These are phyloP conservation scores for Pluvianellus socialis DNA, from an alignment of 2,113 vertebrate species.

Conservation along the genomic window DNA sequence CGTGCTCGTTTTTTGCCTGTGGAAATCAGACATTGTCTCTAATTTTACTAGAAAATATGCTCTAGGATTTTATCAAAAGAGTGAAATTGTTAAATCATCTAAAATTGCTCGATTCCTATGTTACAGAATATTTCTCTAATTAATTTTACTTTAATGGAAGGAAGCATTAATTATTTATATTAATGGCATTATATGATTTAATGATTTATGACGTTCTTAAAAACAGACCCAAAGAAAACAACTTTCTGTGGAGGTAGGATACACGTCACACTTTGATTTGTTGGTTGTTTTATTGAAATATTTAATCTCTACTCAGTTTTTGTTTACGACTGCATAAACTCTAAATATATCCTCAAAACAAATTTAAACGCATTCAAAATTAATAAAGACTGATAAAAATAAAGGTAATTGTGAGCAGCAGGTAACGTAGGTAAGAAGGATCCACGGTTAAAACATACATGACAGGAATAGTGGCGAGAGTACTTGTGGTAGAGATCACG, in stretches of 20 bases:
- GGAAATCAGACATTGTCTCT: not conserved
- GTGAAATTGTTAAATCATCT: not conserved
- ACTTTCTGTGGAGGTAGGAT: not conserved
- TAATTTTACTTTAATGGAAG: not conserved
- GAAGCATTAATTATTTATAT: not conserved
- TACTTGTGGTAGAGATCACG: not conserved
- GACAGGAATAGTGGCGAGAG: not conserved
- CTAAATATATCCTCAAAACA: not conserved
- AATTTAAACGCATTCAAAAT: not conserved
- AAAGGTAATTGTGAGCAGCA: not conserved
- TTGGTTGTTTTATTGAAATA: not conserved
- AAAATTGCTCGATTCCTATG: not conserved
- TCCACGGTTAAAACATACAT: not conserved
- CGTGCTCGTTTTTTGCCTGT: not conserved
- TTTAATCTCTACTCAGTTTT: not conserved
- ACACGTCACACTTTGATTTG: not conserved
- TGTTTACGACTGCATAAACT: not conserved
- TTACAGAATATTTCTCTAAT: not conserved
- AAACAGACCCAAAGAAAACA: not conserved
- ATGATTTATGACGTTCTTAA: not conserved
- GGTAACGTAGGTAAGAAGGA: not conserved
- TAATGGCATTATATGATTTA: not conserved
- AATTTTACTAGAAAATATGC: not conserved
- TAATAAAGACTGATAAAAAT: not conserved
- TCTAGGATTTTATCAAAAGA: not conserved